Conservation (phyloP, 2,888 invertebrate genomes). For the Alsophila aescularia region DNA sequence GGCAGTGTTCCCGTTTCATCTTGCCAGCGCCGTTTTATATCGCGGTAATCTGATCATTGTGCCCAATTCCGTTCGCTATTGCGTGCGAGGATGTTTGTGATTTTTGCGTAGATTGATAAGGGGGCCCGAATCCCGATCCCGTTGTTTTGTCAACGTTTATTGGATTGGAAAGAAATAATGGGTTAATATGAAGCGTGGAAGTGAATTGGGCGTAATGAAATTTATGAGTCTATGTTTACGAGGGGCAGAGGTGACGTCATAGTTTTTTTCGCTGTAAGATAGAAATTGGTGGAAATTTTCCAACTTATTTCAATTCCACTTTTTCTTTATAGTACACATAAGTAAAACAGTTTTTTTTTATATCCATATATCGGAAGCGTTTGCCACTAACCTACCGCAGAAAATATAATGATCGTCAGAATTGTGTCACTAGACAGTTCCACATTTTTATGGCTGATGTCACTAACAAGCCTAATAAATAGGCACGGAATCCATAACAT, state of each 20-base stretch:
- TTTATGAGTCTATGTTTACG: constrained; percentile 1
- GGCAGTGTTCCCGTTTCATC: constrained; percentile 21
- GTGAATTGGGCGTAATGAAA: constrained; percentile 4
- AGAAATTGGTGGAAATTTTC: too few species aligned
- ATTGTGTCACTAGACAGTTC: too few species aligned
- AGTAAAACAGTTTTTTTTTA: too few species aligned
- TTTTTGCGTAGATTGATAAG: constrained; percentile 19
- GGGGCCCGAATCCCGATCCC: neutral
- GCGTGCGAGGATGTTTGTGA: constrained; percentile 24
- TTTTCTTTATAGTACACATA: too few species aligned
- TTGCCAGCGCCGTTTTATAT: constrained; percentile 23
- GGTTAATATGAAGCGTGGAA: constrained; percentile 12
- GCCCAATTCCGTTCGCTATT: constrained; percentile 19
- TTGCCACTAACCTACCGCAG: too few species aligned
- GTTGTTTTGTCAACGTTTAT: constrained; percentile 25
- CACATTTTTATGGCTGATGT: too few species aligned
- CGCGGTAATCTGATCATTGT: constrained; percentile 29
- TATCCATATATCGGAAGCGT: too few species aligned
- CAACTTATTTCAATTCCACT: too few species aligned
- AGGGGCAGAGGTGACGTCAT: neutral
- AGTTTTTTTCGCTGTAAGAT: neutral
- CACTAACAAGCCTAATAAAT: too few species aligned
- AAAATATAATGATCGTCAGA: too few species aligned
- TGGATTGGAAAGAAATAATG: constrained; percentile 20
- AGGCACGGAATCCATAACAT: too few species aligned